Conservation (phyloP, 2,797 vertebrate genomes). For the Bradypus variegatus region DNA sequence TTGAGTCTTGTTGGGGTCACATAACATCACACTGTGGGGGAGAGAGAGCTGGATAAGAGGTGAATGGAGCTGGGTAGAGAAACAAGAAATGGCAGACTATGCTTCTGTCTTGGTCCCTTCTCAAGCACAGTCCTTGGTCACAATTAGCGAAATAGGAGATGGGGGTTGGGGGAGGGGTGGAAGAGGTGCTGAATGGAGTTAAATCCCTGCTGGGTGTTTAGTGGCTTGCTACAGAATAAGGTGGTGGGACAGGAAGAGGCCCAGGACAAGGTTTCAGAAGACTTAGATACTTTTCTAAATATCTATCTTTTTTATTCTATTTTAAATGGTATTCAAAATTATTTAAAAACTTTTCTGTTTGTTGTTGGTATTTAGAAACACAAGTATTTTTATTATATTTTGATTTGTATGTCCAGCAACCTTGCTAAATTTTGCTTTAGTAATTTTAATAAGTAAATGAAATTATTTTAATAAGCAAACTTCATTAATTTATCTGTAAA, state of each 20-base stretch:
- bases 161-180: no score
- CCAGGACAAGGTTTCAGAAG: background rate
- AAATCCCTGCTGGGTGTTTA: background rate
- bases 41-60: background rate
- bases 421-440: conserved; percentile 19
- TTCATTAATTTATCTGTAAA: background rate
- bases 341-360: background rate
- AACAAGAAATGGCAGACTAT: background rate
- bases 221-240: background rate
- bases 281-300: background rate
- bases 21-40: background rate
- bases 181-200: background rate
- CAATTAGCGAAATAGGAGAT: background rate
- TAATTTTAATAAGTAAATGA: background rate
- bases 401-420: background rate
- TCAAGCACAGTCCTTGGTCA: background rate
- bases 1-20: background rate
- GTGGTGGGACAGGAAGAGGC: background rate
- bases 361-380: background rate
- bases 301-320: background rate
- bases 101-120: background rate
- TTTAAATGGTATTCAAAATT: conserved; percentile 1
- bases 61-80: background rate
- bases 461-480: background rate
- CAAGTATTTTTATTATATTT: background rate